A percentile compares a stretch with the other conserved stretches of the same genome.
Conservation (phyloP, 2,797 vertebrate species). For the Oreortyx pictus region DNA sequence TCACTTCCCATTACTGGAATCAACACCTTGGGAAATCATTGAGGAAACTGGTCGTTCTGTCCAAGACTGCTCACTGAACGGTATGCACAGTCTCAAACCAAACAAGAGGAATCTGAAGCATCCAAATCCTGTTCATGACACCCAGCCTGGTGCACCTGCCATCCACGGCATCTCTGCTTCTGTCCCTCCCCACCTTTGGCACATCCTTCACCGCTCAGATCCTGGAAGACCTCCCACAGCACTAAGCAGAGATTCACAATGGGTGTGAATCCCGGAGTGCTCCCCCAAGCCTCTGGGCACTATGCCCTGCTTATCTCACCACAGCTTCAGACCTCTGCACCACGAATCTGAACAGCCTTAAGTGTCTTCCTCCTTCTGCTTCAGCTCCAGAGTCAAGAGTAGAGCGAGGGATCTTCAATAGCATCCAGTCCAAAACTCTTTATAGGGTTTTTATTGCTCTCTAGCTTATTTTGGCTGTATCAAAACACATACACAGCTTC, state of each 20-base stretch:
- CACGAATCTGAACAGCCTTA: background rate
- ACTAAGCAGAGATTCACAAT: background rate
- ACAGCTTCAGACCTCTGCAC: background rate
- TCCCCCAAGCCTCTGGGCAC: background rate
- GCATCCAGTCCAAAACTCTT: background rate
- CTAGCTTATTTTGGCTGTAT: background rate
- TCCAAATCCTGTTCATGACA: background rate
- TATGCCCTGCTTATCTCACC: constrained; percentile 26
- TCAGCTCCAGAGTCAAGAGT: background rate
- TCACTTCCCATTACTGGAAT: background rate
- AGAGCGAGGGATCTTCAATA: background rate
- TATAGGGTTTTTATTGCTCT: background rate
- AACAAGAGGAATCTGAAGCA: background rate
- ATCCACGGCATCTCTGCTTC: background rate
- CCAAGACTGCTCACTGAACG: background rate
- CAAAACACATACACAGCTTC: background rate
- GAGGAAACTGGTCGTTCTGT: background rate
- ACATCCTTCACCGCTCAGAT: background rate
- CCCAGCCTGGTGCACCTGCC: background rate
- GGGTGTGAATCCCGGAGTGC: background rate
- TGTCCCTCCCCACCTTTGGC: background rate
- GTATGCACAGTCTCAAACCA: background rate
- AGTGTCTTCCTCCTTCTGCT: background rate
- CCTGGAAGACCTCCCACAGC: background rate
- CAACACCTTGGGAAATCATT: background rate